Evolutionary conservation across 2,888 invertebrate genomes (phyloP), one percentile per base, ranked within the genome.

Genomic region (Tipula confusa): DNA sequence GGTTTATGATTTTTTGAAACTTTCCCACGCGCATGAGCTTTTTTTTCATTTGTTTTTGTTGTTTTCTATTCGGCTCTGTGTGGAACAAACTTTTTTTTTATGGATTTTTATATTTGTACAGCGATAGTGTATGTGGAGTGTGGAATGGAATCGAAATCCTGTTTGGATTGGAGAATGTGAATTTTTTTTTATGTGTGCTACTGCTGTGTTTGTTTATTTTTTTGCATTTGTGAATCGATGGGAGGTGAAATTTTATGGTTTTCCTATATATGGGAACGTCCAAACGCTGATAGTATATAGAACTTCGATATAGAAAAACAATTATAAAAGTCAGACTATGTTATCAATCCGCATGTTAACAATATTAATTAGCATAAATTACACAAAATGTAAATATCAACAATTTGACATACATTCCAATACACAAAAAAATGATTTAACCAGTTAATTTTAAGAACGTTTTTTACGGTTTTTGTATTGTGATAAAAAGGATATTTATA

Each of bases 11-110:
- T 43, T 64, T 64, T 18, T 64, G 64, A 24, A 64, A 64, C 64
- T 64, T 64, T 64, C 64, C 64, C 64, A 64, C 64, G 64, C 64
- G 64, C 64, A 64, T 64, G 64, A 64, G 64, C 64, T 64, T 64
- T 64, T 64, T 64, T 64, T 64, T 64, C 24, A 64, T 18, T 24
- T 64, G 18, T 64, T 64, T 64, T 64, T 64, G 4, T 15, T 33
- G 9, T 36, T 36, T 36, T 1, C 5, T 36, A 5, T 1, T 24
- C n/a, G 11, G 9, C 64, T 24, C 24, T 64, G 64, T 64, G 64
- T 64, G 64, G 64, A 64, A 24, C 64, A 24, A 64, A 24, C 9
- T 13, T 38, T 38, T n/a, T 64, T 64, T 64, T 24, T 64, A 1
- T 64, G 9, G 24, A 2, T 24, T 64, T 64, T 18, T 64, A 43